A percentile compares a stretch with the other conserved stretches of the same genome.
These are phyloP conservation scores for Pocillopora damicornis DNA, from an alignment of 64 coral and sea anemone species.

Conservation along the genomic window DNA sequence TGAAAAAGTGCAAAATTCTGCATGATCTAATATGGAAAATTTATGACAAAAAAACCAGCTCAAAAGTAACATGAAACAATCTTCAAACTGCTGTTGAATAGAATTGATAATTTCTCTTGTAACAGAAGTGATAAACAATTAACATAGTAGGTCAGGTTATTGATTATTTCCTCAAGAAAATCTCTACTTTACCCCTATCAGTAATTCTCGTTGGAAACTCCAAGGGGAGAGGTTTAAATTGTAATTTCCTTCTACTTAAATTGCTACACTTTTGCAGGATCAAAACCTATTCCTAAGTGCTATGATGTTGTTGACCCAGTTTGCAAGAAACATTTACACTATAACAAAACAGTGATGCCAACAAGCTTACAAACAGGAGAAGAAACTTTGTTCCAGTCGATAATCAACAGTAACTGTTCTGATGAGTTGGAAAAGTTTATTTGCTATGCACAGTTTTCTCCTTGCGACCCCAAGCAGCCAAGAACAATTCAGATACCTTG, in stretches of 20 bases:
- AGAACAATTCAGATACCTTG: slow-evolving; percentile 40
- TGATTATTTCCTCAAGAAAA: too few relatives aligned
- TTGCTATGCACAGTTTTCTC: slow-evolving; percentile 63
- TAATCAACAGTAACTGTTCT: slow-evolving; percentile 59
- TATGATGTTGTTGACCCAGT: slow-evolving; percentile 8
- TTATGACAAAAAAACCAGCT: too few relatives aligned
- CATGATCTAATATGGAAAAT: too few relatives aligned
- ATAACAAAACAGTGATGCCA: slow-evolving; percentile 43
- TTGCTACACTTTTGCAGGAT: neutral
- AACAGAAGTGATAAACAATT: too few relatives aligned
- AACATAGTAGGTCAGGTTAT: too few relatives aligned
- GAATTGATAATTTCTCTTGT: too few relatives aligned
- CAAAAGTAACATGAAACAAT: too few relatives aligned
- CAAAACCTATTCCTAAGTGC: slow-evolving; percentile 5
- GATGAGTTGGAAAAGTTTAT: slow-evolving; percentile 52
- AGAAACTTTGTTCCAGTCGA: neutral
- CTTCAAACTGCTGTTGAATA: too few relatives aligned
- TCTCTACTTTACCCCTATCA: too few relatives aligned
- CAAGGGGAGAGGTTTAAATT: too few relatives aligned
- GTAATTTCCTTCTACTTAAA: neutral
- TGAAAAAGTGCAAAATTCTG: too few relatives aligned
- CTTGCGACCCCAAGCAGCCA: slow-evolving; percentile 23
- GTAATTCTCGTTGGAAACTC: too few relatives aligned
- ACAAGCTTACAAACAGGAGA: slow-evolving; percentile 26
- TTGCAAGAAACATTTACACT: slow-evolving; percentile 53